phyloP scores from a whole-genome alignment of 2,113 vertebrate genomes.

The Montifringilla adamsi region DNA sequence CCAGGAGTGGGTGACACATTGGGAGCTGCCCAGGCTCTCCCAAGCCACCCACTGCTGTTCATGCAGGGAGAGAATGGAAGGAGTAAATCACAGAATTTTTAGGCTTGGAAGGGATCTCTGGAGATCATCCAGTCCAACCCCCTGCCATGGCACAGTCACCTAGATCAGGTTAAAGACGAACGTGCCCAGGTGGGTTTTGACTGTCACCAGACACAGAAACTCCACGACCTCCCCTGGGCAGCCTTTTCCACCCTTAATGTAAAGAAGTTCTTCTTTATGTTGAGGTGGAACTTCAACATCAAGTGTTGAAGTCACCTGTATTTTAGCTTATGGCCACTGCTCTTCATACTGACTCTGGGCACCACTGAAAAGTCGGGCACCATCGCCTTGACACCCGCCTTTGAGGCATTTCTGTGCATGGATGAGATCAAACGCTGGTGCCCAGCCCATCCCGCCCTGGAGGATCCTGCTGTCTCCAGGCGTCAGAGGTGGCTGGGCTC shows the following conservation, averaged over 20 bases:
- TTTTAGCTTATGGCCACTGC: not conserved
- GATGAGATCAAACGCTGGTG: not conserved
- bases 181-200: fast-evolving
- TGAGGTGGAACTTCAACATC: not conserved
- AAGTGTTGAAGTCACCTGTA: too few species aligned
- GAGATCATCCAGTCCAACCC: not conserved
- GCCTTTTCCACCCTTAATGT: not conserved
- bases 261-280: not conserved
- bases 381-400: fast-evolving
- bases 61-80: not conserved
- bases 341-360: not conserved
- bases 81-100: not conserved
- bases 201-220: not conserved
- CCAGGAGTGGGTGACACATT: fast-evolving
- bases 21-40: fast-evolving
- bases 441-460: fast-evolving
- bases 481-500: fast-evolving
- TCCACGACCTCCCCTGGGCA: not conserved
- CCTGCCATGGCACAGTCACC: not conserved
- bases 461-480: not conserved
- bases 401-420: too few species aligned
- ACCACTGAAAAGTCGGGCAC: not conserved
- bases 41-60: too few species aligned
- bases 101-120: not conserved
- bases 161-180: not conserved